Percentiles rank a stretch among this genome's conserved stretches.
Evolutionary conservation across 2,797 vertebrate species (phyloP).

Genomic region (Sebastes steindachneri): DNA sequence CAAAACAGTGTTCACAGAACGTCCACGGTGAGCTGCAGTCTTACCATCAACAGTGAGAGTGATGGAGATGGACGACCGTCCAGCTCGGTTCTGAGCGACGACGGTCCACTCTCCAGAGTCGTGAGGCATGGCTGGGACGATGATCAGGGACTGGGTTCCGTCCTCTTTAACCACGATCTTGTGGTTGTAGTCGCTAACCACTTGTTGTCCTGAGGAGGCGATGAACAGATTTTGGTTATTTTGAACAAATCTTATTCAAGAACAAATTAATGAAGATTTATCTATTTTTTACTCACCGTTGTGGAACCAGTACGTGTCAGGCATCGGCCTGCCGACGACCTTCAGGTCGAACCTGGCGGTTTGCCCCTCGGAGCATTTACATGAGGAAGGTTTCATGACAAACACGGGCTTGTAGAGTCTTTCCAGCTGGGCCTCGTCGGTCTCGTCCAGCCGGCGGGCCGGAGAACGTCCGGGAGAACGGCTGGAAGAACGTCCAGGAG

Average conservation of each 20-base stretch:
- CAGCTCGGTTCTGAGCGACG: slow-evolving; percentile 95
- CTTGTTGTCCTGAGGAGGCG: slow-evolving; percentile 88
- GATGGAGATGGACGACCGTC: slow-evolving; percentile 92
- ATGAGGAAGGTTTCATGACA: slow-evolving; percentile 93
- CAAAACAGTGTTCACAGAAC: background rate
- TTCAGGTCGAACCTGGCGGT: slow-evolving; percentile 98
- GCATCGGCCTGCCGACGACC: slow-evolving; percentile 97
- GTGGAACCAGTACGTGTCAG: slow-evolving; percentile 98
- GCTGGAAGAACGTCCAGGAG: slow-evolving; percentile 86
- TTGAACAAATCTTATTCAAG: background rate
- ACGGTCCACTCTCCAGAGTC: slow-evolving; percentile 99
- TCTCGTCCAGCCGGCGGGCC: slow-evolving; percentile 93
- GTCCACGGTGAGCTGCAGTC: background rate
- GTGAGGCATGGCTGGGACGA: slow-evolving; percentile 90
- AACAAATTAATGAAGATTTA: background rate
- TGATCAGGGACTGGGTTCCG: slow-evolving; percentile 95
- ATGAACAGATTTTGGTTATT: background rate
- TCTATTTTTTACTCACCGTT: slow-evolving; percentile 83
- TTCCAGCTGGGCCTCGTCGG: slow-evolving; percentile 93
- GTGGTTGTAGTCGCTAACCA: slow-evolving; percentile 95
- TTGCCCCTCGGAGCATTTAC: slow-evolving; percentile 94
- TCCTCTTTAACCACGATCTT: slow-evolving; percentile 99
- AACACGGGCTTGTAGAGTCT: slow-evolving; percentile 99
- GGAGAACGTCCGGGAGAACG: slow-evolving; percentile 92
- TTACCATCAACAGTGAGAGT: slow-evolving; percentile 95